Evolutionary conservation across 1,140 invertebrate species (phyloP), one percentile per base, ranked within the genome.

Genomic region (Cotesia chilonis): DNA sequence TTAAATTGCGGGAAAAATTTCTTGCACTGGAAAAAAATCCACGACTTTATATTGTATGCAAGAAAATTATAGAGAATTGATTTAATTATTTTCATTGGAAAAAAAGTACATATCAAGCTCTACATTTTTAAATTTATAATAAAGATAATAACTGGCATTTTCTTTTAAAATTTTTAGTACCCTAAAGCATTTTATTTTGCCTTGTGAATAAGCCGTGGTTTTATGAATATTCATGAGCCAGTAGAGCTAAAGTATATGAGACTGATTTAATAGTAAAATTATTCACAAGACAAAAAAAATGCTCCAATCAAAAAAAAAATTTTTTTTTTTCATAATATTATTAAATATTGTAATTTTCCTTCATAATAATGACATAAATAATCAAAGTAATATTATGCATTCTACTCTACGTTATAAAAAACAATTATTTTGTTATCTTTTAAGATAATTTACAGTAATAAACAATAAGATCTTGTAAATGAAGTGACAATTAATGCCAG

Each of bases 181-280:
- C 70, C 35, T 65, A 65, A 66, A 70, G 59, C 64, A 12, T 66
- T 66, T 69, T 54, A 61, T 66, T 70, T 63, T 4, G 67, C 70
- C 37, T n/a, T 37, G 37, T 28, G 28, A 60, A 73, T 2, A 37
- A 6, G 10, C 41, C 41, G 6, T 47, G 41, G 41, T 47, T 47
- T 47, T 47, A 7, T 47, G 41, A 47, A 47, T 47, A 47, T 47
- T 41, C 57, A 60, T 41, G 61, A 57, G 4, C 14, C 68, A 0
- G 72, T 71, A 57, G 69, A 61, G 70, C 77, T 78, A 74, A 76
- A 35, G 74, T 82, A 82, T 76, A 84, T 86, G 84, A 86, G 85
- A 87, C 86, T 87, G 86, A 87, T 85, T 81, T 82, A 82, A 76
- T 85, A 87, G 86, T 87, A 87, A 28, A 28, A 86, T 87, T 79